Conservation (phyloP, 2,113 vertebrate species). For the Tenebrosternarchus preto region DNA sequence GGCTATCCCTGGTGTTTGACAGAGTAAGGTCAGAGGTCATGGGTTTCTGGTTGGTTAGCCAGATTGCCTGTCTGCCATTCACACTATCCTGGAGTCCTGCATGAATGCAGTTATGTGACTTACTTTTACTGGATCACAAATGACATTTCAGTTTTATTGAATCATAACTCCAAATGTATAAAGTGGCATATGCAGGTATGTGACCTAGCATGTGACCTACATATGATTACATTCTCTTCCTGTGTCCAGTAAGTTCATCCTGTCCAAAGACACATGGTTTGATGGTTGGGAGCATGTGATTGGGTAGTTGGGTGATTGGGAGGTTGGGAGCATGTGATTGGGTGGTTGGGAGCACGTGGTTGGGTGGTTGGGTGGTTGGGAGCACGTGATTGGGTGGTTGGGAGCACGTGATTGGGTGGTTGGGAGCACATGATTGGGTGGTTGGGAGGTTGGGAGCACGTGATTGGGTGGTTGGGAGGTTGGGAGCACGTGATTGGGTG, state of each 20-base stretch:
- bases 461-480: slow-evolving; percentile 42
- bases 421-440: too few relatives aligned
- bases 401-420: slow-evolving; percentile 39
- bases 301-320: slow-evolving; percentile 35
- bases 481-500: slow-evolving; percentile 37
- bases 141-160: slow-evolving; percentile 32
- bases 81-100: not conserved
- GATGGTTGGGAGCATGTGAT: slow-evolving; percentile 29
- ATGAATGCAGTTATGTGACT: not conserved
- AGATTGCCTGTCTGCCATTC: not conserved
- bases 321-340: slow-evolving; percentile 36
- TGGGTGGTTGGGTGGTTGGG: too few relatives aligned
- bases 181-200: slow-evolving; percentile 3
- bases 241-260: slow-evolving; percentile 11
- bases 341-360: too few relatives aligned
- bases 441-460: too few relatives aligned
- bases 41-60: not conserved
- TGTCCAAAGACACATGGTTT: slow-evolving; percentile 34
- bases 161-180: slow-evolving; percentile 6
- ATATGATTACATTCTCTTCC: slow-evolving; percentile 7
- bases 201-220: slow-evolving; percentile 25
- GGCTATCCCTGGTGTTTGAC: not conserved
- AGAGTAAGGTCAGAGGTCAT: not conserved
- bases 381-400: slow-evolving; percentile 37
- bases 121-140: not conserved